A percentile compares a stretch with the other conserved stretches of the same genome.
These are phyloP conservation scores for Agelaius phoeniceus DNA, from an alignment of 2,113 vertebrate species.

Conservation along the genomic window DNA sequence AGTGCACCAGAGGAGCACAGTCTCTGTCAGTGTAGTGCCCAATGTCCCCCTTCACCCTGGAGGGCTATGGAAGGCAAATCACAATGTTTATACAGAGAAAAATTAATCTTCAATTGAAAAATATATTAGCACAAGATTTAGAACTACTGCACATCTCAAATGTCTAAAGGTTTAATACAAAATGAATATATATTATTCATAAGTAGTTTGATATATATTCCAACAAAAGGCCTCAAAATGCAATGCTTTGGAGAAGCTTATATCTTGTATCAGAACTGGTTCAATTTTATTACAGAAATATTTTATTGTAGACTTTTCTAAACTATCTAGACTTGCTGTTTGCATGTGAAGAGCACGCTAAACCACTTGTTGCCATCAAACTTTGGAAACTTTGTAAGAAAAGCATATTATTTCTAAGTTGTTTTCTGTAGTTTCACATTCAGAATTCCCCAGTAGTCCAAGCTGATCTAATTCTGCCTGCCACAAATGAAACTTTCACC, in stretches of 20 bases:
- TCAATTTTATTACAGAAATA: not conserved
- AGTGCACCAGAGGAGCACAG: conserved; percentile 88
- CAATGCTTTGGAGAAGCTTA: not conserved
- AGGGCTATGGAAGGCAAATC: conserved; percentile 77
- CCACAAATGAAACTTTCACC: not conserved
- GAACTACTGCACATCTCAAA: not conserved
- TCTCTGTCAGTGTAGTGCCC: conserved; percentile 86
- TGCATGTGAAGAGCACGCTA: not conserved
- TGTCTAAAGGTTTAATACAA: not conserved
- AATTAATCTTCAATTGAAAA: not conserved
- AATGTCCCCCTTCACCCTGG: conserved; percentile 90
- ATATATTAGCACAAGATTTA: not conserved
- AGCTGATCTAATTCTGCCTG: not conserved
- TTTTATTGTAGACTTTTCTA: not conserved
- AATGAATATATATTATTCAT: not conserved
- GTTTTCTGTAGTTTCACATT: not conserved
- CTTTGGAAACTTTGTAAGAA: not conserved
- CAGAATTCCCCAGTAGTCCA: not conserved
- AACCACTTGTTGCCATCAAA: not conserved
- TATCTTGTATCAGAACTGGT: not conserved
- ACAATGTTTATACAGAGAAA: not conserved
- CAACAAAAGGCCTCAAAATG: not conserved
- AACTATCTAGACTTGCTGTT: not conserved
- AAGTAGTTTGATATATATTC: not conserved
- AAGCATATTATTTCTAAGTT: not conserved